phyloP scores from a whole-genome alignment of 2,888 invertebrate genomes.

The Halocaridina rubra region DNA sequence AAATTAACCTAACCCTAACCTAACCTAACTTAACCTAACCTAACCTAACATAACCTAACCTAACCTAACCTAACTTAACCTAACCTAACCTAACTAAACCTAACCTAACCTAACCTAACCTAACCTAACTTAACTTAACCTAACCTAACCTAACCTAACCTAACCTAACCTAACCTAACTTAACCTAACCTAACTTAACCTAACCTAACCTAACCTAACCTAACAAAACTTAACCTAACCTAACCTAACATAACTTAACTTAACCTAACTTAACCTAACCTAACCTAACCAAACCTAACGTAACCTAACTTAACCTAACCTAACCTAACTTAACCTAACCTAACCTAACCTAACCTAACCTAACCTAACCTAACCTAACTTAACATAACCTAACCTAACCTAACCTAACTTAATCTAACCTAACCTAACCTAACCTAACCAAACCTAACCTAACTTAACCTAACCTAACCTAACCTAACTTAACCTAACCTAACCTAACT shows the following conservation, averaged over 20 bases:
- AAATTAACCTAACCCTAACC: no score
- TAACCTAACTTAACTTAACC: constrained; percentile 56
- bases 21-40: no score
- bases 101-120: constrained; percentile 57
- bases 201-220: constrained; percentile 10
- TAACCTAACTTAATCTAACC: constrained; percentile 58
- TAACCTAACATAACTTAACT: no score
- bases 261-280: constrained; percentile 27
- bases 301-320: constrained; percentile 59
- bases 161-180: constrained; percentile 56
- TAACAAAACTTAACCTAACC: no score
- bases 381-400: no score
- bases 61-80: background rate
- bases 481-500: background rate
- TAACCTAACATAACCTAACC: no score
- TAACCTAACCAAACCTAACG: constrained; percentile 61
- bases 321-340: constrained; percentile 60
- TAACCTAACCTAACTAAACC: constrained; percentile 56
- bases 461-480: background rate
- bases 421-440: background rate
- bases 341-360: constrained; percentile 33
- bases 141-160: constrained; percentile 56
- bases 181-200: constrained; percentile 12
- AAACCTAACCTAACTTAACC: background rate
- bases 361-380: constrained; percentile 26